Base-by-base conservation (phyloP, 2,113 vertebrate genomes). In the Gambusia affinis region DNA sequence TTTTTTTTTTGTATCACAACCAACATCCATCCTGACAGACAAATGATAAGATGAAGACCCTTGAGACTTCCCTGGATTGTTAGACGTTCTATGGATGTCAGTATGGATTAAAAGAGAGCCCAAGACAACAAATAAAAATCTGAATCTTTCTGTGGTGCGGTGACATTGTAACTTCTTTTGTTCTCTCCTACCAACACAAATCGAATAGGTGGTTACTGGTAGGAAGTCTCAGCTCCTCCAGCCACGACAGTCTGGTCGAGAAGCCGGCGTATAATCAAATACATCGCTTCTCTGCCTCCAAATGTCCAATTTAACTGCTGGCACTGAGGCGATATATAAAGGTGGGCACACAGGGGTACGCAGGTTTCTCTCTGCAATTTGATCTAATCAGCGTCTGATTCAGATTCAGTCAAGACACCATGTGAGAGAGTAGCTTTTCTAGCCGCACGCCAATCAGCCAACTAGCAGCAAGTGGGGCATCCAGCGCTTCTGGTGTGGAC, bases 341-440 rank as follows among this genome's bases (percentile, higher is more conserved):
- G 84, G 81, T 88, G 88, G 82, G 77, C 85, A 88, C 84, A 80
- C 86, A 72, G 82, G 85, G 84, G 66, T 75, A 84, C 87, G 86
- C 81, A 75, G 86, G 81, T 84, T 78, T 89, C 76, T 82, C 78
- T 78, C 85, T 76, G 82, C 88, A 89, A 85, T 91, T 85, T 84
- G 77, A 87, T 84, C 84, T 91, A 91, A 92, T 93, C 92, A 92
- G 87, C 60, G 72, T 73, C 75, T 83, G 87, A 91, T 92, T 93
- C 85, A 86, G 70, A 80, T 85, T 80, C 72, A 82, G 85, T 63
- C 78, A 79, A 78, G 82, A 81, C 81, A 77, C 86, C 77, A 79
- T 83, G 89, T 82, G 87, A 85, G 89, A 79, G 78, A 78, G 42
- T 63, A 77, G 82, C 75, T 73, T 75, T 73, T 75, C 8, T 65